phyloP scores from a whole-genome alignment of 2,888 invertebrate genomes.

The Diaphora mendica region DNA sequence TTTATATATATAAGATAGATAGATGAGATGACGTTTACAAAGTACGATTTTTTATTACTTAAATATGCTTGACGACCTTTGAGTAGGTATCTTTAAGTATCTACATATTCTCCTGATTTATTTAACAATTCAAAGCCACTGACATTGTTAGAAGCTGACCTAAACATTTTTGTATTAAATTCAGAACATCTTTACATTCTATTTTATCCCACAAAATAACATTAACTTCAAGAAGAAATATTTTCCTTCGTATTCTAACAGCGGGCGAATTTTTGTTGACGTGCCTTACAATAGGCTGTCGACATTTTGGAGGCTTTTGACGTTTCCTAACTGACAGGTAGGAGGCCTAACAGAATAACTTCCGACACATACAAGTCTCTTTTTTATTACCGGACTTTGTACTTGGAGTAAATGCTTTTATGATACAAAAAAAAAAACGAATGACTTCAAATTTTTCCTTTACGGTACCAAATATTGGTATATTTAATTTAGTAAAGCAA shows the following conservation, averaged over 20 bases:
- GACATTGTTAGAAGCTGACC: neutral
- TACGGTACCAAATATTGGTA: neutral
- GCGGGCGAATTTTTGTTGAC: conserved; percentile 45
- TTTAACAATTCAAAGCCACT: neutral
- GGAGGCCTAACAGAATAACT: conserved; percentile 24
- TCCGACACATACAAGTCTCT: conserved; percentile 21
- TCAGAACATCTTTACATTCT: neutral
- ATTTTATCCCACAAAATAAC: conserved; percentile 16
- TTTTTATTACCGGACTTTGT: conserved; percentile 24
- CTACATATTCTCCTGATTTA: neutral
- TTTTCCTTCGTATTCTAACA: conserved; percentile 25
- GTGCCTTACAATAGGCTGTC: conserved; percentile 33
- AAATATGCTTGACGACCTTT: too few relatives aligned
- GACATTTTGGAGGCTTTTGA: conserved; percentile 33
- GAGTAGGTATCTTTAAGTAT: neutral
- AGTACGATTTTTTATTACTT: too few relatives aligned
- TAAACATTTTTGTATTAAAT: neutral
- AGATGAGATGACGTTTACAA: too few relatives aligned
- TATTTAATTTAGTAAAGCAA: neutral
- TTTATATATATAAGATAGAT: too few relatives aligned
- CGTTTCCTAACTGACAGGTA: conserved; percentile 35
- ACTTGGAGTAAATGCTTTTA: conserved; percentile 21
- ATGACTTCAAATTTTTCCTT: neutral
- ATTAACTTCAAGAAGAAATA: conserved; percentile 14
- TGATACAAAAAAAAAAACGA: conserved; percentile 4